Evolutionary conservation across 2,113 vertebrate genomes (phyloP), one percentile per base, ranked within the genome.

Genomic region (Peromyscus polionotus): DNA sequence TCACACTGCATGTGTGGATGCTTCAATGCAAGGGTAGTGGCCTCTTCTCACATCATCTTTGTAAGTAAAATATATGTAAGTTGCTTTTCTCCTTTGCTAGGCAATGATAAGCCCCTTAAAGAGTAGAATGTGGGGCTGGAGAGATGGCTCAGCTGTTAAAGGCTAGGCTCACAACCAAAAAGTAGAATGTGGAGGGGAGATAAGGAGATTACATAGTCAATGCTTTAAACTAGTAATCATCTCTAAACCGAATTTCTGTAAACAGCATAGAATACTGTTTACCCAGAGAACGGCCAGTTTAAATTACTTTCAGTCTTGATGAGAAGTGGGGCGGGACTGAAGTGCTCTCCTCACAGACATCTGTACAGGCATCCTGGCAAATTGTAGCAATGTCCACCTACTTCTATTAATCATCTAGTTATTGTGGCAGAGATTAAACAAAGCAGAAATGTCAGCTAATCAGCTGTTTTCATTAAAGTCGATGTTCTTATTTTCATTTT

Each of bases 81-180:
- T 81, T 61, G 57, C 70, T 90, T 65, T 59, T 93, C 36, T 88
- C 67, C 20, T 90, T 97, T 98, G 63, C 73, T 85, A 73, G 59
- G 73, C 68, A 97, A 95, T 0, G 54, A 97, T 98, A 97, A 98
- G 31, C 67, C 81, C 36, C 59, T 97, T 96, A 65, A 72, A 85
- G 96, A 68, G 61, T 90, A 79, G 83, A 97, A 84, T 96, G 88
- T 94, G 91, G 91, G 42, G 3, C 42, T 42, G 42, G 42, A 42
- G 42, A 42, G 42, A 42, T 42, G 42, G 42, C 42, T 42, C 42
- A 42, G 42, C 42, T 4, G 42, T 42, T 42, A 42, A 42, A 42
- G 42, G 42, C 42, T 42, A 42, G 42, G 42, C 42, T 42, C 42
- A 42, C 42, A 42, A 42, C 42, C 42, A 65, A 72, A 85, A 96